Conservation (phyloP, 2,888 invertebrate genomes). For the Meloe dianella region DNA sequence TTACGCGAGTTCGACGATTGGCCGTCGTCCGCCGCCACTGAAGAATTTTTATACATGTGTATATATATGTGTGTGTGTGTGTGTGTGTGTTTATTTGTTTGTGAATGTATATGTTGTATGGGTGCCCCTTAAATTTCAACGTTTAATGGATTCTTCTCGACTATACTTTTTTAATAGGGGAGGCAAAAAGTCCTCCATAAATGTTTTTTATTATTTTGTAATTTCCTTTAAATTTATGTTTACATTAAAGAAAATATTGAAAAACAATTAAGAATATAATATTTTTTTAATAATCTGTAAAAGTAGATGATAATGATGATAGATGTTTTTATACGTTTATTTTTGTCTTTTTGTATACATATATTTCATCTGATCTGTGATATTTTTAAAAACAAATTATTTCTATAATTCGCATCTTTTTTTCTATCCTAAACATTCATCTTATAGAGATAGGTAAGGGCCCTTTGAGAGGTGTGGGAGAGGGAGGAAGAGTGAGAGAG, state of each 20-base stretch:
- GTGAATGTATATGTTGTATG: slow-evolving; percentile 10
- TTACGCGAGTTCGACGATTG: slow-evolving; percentile 49
- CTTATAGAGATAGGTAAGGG: slow-evolving; percentile 16
- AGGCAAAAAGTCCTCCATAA: no score
- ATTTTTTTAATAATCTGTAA: no score
- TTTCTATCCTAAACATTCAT: background rate
- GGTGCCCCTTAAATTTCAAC: background rate
- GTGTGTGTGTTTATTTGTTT: slow-evolving; percentile 11
- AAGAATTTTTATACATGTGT: slow-evolving; percentile 3
- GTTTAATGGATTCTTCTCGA: background rate
- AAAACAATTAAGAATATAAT: no score
- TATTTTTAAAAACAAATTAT: no score
- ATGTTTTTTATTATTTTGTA: background rate
- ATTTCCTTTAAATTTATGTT: background rate
- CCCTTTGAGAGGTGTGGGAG: slow-evolving; percentile 1
- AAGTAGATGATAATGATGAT: no score
- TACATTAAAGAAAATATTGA: no score
- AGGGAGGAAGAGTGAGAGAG: background rate
- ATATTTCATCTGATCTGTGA: no score
- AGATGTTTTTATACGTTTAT: no score
- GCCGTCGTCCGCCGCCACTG: slow-evolving; percentile 40
- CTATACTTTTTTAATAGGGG: no score
- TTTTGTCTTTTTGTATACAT: no score
- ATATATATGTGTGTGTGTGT: slow-evolving; percentile 1
- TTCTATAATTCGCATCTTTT: background rate